Evolutionary conservation across 2,113 vertebrate species (phyloP), one percentile per base, ranked within the genome.

Genomic region (Lanius collurio): DNA sequence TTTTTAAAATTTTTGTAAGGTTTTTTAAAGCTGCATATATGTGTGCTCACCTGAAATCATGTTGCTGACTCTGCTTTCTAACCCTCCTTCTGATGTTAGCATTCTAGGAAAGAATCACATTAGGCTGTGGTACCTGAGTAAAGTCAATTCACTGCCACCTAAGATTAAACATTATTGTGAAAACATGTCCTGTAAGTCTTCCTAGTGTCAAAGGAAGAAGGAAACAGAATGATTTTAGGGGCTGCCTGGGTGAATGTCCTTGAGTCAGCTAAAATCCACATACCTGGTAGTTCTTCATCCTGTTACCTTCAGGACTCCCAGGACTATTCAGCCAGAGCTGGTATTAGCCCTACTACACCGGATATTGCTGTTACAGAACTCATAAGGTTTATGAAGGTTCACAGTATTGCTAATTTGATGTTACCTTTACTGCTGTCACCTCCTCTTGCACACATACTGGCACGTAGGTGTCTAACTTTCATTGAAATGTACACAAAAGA

Each of bases 401-500:
- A 59, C 39, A 53, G 19, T 64, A 53, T 68, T 78, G 64, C 19
- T 78, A 73, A 71, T 81, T 81, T 92, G 44, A 71, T 89, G 37
- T 70, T 89, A 70, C 52, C 39, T 89, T 86, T 78, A 65, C 59
- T 68, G 56, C 83, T 89, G 44, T 78, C 87, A 71, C 79, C 60
- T 93, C 15, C 37, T 92, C 50, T 92, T 79, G 87, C 65, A 84
- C n/a, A 24, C 20, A 64, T 84, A 87, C 60, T 63, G 53, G 13
- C 73, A 89, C 0, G 30, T 92, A 65, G 83, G 84, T 89, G 70
- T 82, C 37, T 79, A 68, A 74, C 77, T 90, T 91, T 30, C 69
- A 49, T 24, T 71, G 56, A 89, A 91, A 89, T 79, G 37, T 71
- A 84, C 44, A 91, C 49, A 95, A 87, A 91, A 95, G 57, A 82